phyloP scores from a whole-genome alignment of 2,888 invertebrate genomes.

The Caenorhabditis virilis region DNA sequence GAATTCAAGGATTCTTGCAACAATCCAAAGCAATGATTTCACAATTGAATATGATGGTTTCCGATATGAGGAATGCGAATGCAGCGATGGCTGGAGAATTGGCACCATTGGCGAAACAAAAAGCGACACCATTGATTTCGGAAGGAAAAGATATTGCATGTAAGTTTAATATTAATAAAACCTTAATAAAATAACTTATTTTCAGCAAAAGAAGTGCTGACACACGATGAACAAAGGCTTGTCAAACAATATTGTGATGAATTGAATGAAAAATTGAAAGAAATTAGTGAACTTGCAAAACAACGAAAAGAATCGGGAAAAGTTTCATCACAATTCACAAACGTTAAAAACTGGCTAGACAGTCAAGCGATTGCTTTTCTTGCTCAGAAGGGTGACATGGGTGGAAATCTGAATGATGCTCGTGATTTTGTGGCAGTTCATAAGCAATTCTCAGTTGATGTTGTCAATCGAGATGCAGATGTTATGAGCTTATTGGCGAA shows the following conservation, averaged over 20 bases:
- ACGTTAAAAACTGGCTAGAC: slow-evolving; percentile 51
- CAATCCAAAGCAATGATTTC: slow-evolving; percentile 55
- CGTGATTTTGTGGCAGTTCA: slow-evolving; percentile 54
- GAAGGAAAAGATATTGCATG: slow-evolving; percentile 59
- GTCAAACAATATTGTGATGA: slow-evolving; percentile 45
- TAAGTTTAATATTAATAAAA: neutral
- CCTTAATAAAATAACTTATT: too few species aligned
- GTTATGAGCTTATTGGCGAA: slow-evolving; percentile 46
- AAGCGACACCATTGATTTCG: slow-evolving; percentile 52
- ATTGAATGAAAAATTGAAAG: slow-evolving; percentile 44
- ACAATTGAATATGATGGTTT: slow-evolving; percentile 61
- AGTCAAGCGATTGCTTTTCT: slow-evolving; percentile 57
- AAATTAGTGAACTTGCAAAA: slow-evolving; percentile 55
- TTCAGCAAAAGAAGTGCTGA: slow-evolving; percentile 48
- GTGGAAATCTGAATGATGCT: slow-evolving; percentile 43
- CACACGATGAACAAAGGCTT: slow-evolving; percentile 48
- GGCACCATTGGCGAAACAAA: slow-evolving; percentile 63
- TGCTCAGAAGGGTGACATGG: slow-evolving; percentile 56
- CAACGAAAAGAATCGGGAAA: slow-evolving; percentile 49
- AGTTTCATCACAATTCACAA: slow-evolving; percentile 31
- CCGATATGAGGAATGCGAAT: slow-evolving; percentile 60
- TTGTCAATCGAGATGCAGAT: slow-evolving; percentile 52
- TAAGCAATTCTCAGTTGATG: slow-evolving; percentile 51
- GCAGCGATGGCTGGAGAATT: slow-evolving; percentile 65
- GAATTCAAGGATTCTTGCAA: slow-evolving; percentile 53